phyloP scores from a whole-genome alignment of 2,113 vertebrate species.

The Ictalurus furcatus region DNA sequence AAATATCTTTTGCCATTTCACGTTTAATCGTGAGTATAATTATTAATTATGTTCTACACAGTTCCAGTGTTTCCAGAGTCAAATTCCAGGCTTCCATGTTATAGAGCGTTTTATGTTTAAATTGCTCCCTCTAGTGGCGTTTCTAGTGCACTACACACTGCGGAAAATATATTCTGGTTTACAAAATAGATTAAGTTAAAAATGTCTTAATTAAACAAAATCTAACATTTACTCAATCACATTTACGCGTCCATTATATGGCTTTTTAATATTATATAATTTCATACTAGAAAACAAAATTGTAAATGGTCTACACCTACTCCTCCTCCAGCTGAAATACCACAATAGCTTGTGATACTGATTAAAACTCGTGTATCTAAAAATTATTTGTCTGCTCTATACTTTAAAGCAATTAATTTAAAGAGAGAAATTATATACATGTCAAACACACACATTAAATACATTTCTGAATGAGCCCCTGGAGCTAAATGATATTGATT shows the following conservation, averaged over 20 bases:
- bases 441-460: background rate
- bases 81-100: background rate
- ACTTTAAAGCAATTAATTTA: background rate
- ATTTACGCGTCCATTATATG: background rate
- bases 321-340: background rate
- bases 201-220: background rate
- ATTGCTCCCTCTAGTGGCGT: background rate
- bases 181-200: background rate
- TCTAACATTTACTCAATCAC: background rate
- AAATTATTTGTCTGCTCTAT: background rate
- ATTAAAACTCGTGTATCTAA: background rate
- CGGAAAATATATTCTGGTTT: too few species aligned
- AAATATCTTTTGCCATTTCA: background rate
- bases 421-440: background rate
- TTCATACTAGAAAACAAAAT: background rate
- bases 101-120: background rate
- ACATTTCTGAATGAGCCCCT: background rate
- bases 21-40: background rate
- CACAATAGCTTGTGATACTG: background rate
- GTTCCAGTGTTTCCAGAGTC: background rate
- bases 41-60: background rate
- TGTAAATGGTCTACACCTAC: background rate
- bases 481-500: background rate
- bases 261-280: background rate
- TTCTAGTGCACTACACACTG: background rate